Conservation (phyloP, 2,797 vertebrate genomes). For the Darevskia mixta region DNA sequence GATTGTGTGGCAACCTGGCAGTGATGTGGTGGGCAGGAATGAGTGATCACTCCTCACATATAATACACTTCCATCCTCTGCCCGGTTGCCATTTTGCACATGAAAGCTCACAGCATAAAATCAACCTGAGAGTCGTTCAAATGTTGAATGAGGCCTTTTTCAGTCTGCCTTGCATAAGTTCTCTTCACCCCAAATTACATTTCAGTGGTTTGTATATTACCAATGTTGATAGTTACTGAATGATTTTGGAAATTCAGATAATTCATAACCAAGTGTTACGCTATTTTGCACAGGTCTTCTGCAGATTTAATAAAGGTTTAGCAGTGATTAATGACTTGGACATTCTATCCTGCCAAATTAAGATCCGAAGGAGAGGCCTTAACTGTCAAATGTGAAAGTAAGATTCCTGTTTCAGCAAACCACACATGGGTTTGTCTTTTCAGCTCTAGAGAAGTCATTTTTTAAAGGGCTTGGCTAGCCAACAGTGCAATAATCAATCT, state of each 20-base stretch:
- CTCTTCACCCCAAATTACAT: not conserved
- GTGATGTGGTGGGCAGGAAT: not conserved
- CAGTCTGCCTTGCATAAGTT: not conserved
- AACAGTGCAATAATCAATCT: conserved; percentile 28
- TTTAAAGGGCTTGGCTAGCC: conserved; percentile 20
- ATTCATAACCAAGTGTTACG: not conserved
- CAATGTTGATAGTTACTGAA: not conserved
- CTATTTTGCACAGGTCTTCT: not conserved
- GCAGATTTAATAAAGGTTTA: not conserved
- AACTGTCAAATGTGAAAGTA: conserved; percentile 12
- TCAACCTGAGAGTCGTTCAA: not conserved
- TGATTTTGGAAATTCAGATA: not conserved
- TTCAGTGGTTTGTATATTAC: not conserved
- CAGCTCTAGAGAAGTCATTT: conserved; percentile 7
- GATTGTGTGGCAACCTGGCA: not conserved
- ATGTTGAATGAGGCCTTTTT: not conserved
- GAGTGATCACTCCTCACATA: not conserved
- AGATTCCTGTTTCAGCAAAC: not conserved
- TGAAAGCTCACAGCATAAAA: not conserved
- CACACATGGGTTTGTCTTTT: not conserved
- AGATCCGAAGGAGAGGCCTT: not conserved
- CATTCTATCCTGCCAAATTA: not conserved
- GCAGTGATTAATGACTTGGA: conserved; percentile 23
- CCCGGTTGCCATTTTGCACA: not conserved
- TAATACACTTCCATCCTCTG: not conserved